Evolutionary conservation across 2,888 invertebrate species (phyloP), one percentile per base, ranked within the genome.

Genomic region (Eustalomyia histrio): DNA sequence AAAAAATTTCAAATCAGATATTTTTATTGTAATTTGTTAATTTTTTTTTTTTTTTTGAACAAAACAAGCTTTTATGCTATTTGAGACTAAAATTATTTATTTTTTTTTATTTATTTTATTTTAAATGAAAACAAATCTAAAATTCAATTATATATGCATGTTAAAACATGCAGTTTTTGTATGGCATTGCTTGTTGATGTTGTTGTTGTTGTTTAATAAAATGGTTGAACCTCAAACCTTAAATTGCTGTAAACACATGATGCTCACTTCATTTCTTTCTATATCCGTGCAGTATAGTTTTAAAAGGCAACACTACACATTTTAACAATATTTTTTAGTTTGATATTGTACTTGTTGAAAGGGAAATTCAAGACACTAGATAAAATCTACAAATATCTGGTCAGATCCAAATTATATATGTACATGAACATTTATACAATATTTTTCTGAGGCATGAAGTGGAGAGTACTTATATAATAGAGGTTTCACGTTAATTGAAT

Each of bases 241-340:
- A 47, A 47, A 47, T n/a, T 47, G n/a, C 43, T 14, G 3, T 14
- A 47, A 47, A 47, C 43, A 47, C 43, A 47, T 47, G 43, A 47
- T 47, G 43, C 43, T 47, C 14, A 47, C 43, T 47, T 3, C 14
- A 47, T n/a, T 47, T 47, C 43, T 47, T n/a, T 47, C 43, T 47
- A 47, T 47, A 47, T 47, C 4, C 2, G 14, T 47, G 43, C 43
- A n/a, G n/a, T n/a, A 47, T n/a, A 47, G 14, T 47, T 47, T 47
- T n/a, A 2, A 35, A 10, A 9, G 18, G 52, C 21, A 53, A 12
- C 52, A 53, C 52, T 17, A 17, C 17, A 53, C 21, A 53, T 10
- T 53, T 53, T 21, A n/a, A 53, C 18, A 53, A 53, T 8, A 53
- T 53, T 53, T 53, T 10, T 53, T 53, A 53, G 21, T 53, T 14